phyloP scores from a whole-genome alignment of 2,888 invertebrate genomes.

The Chymomyza fuscimana region DNA sequence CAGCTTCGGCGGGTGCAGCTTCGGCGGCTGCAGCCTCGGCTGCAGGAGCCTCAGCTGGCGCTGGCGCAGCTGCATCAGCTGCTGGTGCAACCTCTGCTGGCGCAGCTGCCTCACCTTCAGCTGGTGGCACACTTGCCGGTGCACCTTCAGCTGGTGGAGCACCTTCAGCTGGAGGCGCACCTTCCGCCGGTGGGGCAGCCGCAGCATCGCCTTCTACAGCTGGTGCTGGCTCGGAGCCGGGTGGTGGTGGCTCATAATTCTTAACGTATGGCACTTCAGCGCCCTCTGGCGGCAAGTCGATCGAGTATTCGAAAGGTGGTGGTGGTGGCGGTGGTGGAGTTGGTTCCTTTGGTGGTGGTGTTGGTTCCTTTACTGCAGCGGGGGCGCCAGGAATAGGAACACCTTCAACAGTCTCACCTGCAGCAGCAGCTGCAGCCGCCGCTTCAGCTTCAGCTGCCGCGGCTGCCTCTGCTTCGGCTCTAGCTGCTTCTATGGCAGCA shows the following conservation, averaged over 20 bases:
- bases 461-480: constrained; percentile 72
- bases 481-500: constrained; percentile 77
- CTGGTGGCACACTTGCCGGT: constrained; percentile 57
- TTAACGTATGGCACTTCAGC: constrained; percentile 80
- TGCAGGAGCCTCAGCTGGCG: constrained; percentile 48
- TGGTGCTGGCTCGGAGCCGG: constrained; percentile 75
- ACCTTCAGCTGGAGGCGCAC: constrained; percentile 68
- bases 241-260: constrained; percentile 79
- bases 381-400: constrained; percentile 55
- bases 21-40: constrained; percentile 48
- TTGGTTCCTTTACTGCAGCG: constrained; percentile 60
- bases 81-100: constrained; percentile 51
- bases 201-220: constrained; percentile 66
- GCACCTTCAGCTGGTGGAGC: constrained; percentile 54
- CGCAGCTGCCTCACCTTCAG: constrained; percentile 52
- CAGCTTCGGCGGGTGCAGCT: constrained; percentile 42
- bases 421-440: constrained; percentile 59
- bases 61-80: constrained; percentile 48
- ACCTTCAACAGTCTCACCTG: constrained; percentile 51
- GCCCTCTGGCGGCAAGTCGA: constrained; percentile 80
- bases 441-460: constrained; percentile 69
- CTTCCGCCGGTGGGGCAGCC: constrained; percentile 71
- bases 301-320: constrained; percentile 79
- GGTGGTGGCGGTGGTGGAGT: constrained; percentile 80
- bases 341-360: constrained; percentile 76